Evolutionary conservation across 2,888 invertebrate species (phyloP).

Genomic region (Melinaea menophilus): DNA sequence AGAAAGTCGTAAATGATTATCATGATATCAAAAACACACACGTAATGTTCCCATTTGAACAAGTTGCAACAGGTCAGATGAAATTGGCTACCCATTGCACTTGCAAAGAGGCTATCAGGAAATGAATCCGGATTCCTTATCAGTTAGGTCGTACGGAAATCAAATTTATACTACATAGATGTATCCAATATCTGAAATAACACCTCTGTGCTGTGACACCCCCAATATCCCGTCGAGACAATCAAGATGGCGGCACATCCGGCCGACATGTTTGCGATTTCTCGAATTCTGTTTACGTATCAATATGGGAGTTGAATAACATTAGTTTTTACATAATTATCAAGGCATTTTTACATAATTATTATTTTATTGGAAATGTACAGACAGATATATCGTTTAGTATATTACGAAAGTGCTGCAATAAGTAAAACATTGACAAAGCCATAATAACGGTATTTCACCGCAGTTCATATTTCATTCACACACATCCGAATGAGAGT

Average conservation of each 20-base stretch:
- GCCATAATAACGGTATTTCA: not conserved
- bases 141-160: constrained; percentile 2
- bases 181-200: constrained; percentile 56
- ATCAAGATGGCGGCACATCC: constrained; percentile 68
- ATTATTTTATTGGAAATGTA: not conserved
- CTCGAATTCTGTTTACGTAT: constrained; percentile 31
- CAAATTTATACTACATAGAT: constrained; percentile 20
- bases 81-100: constrained; percentile 2
- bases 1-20: no score
- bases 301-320: constrained; percentile 18
- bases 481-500: not conserved
- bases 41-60: no score
- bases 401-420: not conserved
- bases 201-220: constrained; percentile 37
- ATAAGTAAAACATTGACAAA: not conserved
- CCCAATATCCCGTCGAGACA: constrained; percentile 51
- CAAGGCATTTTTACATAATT: not conserved
- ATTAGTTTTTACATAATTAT: no score
- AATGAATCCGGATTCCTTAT: constrained; percentile 16
- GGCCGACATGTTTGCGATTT: constrained; percentile 50
- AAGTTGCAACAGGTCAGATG: no score
- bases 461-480: not conserved
- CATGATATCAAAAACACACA: no score
- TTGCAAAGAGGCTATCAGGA: constrained; percentile 12
- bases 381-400: not conserved